Evolutionary conservation across 2,888 invertebrate genomes (phyloP).

Genomic region (Blastobasis adustella): DNA sequence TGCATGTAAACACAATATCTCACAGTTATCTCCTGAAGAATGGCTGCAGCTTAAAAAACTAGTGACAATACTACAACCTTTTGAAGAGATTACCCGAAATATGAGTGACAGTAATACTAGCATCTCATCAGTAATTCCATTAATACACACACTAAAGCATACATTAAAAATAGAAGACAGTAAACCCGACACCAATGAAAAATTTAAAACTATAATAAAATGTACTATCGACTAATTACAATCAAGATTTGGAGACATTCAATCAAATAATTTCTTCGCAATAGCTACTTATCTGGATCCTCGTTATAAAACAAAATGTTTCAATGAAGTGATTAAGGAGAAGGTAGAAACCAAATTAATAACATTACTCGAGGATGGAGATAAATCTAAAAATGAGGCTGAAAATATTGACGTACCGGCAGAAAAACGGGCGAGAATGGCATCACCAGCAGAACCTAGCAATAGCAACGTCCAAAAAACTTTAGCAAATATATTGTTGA

Average conservation of each 20-base stretch:
- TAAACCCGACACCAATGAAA: too few species aligned
- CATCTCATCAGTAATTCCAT: neutral
- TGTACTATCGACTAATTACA: too few species aligned
- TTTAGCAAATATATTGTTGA: too few species aligned
- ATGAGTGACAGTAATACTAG: slow-evolving; percentile 10
- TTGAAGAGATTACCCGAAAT: slow-evolving; percentile 17
- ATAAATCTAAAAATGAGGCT: slow-evolving; percentile 10
- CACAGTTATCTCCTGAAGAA: slow-evolving; percentile 14
- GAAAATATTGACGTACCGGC: slow-evolving; percentile 11
- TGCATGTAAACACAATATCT: slow-evolving; percentile 12
- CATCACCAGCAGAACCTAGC: too few species aligned
- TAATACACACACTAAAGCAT: slow-evolving; percentile 6
- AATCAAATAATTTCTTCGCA: too few species aligned
- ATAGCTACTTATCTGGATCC: too few species aligned
- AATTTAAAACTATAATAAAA: too few species aligned
- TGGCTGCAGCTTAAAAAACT: slow-evolving; percentile 16
- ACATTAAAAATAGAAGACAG: slow-evolving; percentile 11
- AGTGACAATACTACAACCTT: slow-evolving; percentile 13
- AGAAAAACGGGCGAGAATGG: slow-evolving; percentile 16
- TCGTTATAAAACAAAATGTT: too few species aligned
- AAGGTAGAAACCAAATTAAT: neutral
- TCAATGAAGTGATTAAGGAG: neutral
- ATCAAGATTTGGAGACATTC: too few species aligned
- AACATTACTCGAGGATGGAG: neutral
- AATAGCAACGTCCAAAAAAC: too few species aligned